These are phyloP conservation scores for Osedax frankpressi DNA, from an alignment of 2,888 invertebrate species.

Conservation along the genomic window DNA sequence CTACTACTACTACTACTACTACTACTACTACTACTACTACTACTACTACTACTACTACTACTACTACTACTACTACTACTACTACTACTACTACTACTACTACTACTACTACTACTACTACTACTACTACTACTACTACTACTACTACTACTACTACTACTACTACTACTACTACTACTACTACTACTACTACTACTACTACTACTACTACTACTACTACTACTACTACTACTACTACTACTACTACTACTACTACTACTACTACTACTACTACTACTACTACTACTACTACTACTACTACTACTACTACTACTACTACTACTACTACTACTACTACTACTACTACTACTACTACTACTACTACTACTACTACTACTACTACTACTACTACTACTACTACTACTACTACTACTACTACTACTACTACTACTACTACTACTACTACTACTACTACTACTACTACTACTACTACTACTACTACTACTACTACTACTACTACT, in stretches of 20 bases:
- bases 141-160: neutral
- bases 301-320: neutral
- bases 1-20: neutral
- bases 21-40: neutral
- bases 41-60: neutral
- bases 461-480: neutral
- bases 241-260: neutral
- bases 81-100: neutral
- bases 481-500: conserved; percentile 2
- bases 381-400: conserved; percentile 1
- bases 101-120: neutral
- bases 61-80: neutral
- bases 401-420: conserved; percentile 7
- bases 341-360: neutral
- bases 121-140: neutral
- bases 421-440: conserved; percentile 12
- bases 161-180: neutral
- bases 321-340: neutral
- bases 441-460: conserved; percentile 10
- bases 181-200: neutral
- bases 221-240: neutral
- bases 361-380: neutral
- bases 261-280: neutral
- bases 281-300: neutral
- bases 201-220: neutral